These are phyloP conservation scores for Sphenopsis melanotis DNA, from an alignment of 2,797 vertebrate genomes.

Conservation along the genomic window DNA sequence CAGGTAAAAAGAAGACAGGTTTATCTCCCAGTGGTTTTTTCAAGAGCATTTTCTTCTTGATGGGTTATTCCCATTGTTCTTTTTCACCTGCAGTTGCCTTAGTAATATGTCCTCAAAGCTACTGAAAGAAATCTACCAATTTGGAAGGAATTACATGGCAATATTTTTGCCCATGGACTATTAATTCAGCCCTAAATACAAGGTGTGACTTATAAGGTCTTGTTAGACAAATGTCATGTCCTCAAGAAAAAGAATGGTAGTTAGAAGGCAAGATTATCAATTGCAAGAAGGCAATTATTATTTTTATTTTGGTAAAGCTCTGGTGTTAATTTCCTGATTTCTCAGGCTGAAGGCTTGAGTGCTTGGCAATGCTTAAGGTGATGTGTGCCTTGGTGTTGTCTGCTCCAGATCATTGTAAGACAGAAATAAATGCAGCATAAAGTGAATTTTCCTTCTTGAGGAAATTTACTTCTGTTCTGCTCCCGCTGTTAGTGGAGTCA, in stretches of 20 bases:
- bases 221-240: not conserved
- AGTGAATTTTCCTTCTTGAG: not conserved
- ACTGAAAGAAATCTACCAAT: not conserved
- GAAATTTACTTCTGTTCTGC: not conserved
- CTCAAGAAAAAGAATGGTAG: rapidly evolving
- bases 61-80: not conserved
- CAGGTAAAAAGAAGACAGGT: not conserved
- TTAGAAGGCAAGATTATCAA: not conserved
- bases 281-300: not conserved
- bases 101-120: not conserved
- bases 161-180: not conserved
- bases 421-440: not conserved
- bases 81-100: not conserved
- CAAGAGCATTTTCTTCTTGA: not conserved
- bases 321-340: not conserved
- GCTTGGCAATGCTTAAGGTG: not conserved
- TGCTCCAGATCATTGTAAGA: not conserved
- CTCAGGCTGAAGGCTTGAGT: not conserved
- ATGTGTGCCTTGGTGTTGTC: not conserved
- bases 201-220: not conserved
- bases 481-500: not conserved
- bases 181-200: not conserved
- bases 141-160: not conserved
- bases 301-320: not conserved
- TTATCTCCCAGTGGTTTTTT: not conserved